Percentiles rank a stretch among this genome's conserved stretches.
These are phyloP conservation scores for Caracal caracal DNA, from an alignment of 2,113 vertebrate genomes.

Conservation along the genomic window DNA sequence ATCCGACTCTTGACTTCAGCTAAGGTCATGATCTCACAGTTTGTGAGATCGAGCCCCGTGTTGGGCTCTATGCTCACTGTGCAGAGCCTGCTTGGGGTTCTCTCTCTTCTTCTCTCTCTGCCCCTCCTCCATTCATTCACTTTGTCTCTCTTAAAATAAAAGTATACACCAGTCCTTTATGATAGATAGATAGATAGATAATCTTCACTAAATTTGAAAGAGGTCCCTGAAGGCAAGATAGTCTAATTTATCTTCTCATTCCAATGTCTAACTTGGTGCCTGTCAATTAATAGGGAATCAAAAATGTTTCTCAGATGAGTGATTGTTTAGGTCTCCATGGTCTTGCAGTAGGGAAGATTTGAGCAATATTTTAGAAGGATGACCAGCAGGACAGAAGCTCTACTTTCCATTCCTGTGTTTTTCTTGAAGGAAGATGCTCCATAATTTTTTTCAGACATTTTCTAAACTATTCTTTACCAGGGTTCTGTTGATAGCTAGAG, in stretches of 20 bases:
- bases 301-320: background rate
- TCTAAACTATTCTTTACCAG: background rate
- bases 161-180: background rate
- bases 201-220: constrained; percentile 30
- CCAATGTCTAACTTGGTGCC: background rate
- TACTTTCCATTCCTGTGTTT: background rate
- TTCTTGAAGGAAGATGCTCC: constrained; percentile 23
- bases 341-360: background rate
- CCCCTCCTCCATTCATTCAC: too few species aligned
- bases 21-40: too few species aligned
- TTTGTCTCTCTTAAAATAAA: too few species aligned
- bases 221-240: background rate
- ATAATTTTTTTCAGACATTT: background rate
- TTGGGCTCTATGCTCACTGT: too few species aligned
- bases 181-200: too few species aligned
- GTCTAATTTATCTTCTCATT: background rate
- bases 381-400: background rate
- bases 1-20: too few species aligned
- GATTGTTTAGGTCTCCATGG: background rate
- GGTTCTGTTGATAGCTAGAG: background rate
- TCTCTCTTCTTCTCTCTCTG: too few species aligned
- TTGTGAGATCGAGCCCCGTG: too few species aligned
- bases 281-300: background rate
- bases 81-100: too few species aligned
- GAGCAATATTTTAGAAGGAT: constrained; percentile 20